These are phyloP conservation scores for Trinorchestia longiramus DNA, from an alignment of 1,140 invertebrate species.

Conservation along the genomic window DNA sequence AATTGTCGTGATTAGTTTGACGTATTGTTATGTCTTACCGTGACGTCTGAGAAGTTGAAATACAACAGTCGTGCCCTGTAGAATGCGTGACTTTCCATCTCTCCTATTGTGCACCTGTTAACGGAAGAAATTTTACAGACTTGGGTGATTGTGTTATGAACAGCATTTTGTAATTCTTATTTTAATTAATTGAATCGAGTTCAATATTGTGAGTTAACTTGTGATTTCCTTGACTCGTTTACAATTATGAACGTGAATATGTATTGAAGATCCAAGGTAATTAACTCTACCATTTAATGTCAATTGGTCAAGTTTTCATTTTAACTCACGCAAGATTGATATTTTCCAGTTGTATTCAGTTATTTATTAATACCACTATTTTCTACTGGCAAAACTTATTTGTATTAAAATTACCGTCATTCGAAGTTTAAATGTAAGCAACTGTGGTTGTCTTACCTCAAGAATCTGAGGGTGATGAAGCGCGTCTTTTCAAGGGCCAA, in stretches of 20 bases:
- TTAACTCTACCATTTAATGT: not conserved
- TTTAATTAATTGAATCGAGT: not conserved
- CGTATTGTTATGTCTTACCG: not conserved
- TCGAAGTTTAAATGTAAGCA: no score
- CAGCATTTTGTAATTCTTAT: not conserved
- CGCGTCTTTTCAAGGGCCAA: constrained; percentile 44
- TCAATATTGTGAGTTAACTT: not conserved
- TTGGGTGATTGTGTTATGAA: not conserved
- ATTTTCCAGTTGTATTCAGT: no score
- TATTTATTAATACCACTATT: no score
- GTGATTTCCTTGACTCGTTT: not conserved
- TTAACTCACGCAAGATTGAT: no score
- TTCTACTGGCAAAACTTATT: no score
- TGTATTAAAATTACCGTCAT: no score
- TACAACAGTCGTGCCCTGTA: constrained; percentile 26
- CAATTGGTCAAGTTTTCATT: not conserved
- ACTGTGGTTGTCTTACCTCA: not conserved
- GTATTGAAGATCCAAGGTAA: not conserved
- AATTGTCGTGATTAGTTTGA: not conserved
- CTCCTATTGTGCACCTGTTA: constrained; percentile 47
- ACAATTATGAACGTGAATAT: not conserved
- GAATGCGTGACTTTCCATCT: constrained; percentile 43
- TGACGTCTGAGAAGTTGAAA: constrained; percentile 40
- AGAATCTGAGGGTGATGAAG: constrained; percentile 35
- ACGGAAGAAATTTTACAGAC: not conserved